Evolutionary conservation across 1,140 invertebrate species (phyloP).

Genomic region (Phenacoccus solenopsis): DNA sequence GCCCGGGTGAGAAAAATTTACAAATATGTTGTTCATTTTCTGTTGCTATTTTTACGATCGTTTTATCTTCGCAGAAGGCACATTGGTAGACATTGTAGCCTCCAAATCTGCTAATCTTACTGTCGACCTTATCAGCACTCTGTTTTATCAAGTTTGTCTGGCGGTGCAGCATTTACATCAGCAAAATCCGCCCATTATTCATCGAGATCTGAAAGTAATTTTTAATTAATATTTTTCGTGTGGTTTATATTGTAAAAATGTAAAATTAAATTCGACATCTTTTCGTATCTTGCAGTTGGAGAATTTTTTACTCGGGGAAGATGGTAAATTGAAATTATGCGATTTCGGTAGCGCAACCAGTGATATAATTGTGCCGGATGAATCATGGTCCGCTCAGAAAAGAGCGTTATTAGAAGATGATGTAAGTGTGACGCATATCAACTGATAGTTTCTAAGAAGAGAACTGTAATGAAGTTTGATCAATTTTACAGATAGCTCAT

Average conservation of each 20-base stretch:
- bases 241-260: not conserved
- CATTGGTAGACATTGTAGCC: conserved; percentile 66
- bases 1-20: conserved; percentile 37
- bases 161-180: conserved; percentile 89
- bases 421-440: conserved; percentile 42
- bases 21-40: not conserved
- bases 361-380: conserved; percentile 67
- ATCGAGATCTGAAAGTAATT: conserved; percentile 79
- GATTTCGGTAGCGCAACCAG: conserved; percentile 96
- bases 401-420: conserved; percentile 88
- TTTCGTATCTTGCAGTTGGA: conserved; percentile 38
- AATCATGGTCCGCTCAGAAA: conserved; percentile 83
- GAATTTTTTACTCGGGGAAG: conserved; percentile 60
- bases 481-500: conserved; percentile 42
- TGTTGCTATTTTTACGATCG: not conserved
- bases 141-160: conserved; percentile 82
- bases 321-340: conserved; percentile 86
- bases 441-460: no score
- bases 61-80: conserved; percentile 44
- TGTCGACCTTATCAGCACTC: conserved; percentile 61
- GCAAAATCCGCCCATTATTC: conserved; percentile 75
- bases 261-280: conserved; percentile 19
- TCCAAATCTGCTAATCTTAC: conserved; percentile 47
- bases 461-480: no score
- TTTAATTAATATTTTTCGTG: not conserved